Evolutionary conservation across 2,113 vertebrate genomes (phyloP), one percentile per base, ranked within the genome.

Genomic region (Cephalopterus ornatus): DNA sequence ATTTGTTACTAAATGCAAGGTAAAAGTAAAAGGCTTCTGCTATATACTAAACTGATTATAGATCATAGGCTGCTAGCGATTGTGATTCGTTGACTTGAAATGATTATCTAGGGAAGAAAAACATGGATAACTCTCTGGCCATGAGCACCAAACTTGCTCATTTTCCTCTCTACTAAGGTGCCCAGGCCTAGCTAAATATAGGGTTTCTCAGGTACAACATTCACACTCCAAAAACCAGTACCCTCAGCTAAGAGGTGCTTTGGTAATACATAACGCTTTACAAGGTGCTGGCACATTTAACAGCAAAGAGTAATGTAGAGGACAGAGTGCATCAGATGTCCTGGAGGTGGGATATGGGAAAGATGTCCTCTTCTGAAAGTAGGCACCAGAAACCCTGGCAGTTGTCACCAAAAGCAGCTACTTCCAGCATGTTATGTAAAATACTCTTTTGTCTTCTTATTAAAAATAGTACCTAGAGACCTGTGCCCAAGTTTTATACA

Each of bases 161-260:
- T 46, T 27, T 35, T 70, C 12, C 24, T 71, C 62, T 30, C 46
- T 33, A n/a, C 6, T 53, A 5, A 56, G 33, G 11, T 35, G 17
- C 11, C 28, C 11, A 35, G 33, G 11, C 8, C 49, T 20, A 55
- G 2, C 28, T 11, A 14, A 84, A 77, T 5, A 70, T 13, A 70
- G 13, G 46, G 90, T 49, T 89, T 89, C 74, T 49, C 12, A 89
- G 42, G 37, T 30, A 59, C 8, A 18, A 41, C 33, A 56, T 19
- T 49, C 27, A 47, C 1, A 0, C 2, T 6, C 27, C 3, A 0
- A 71, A 90, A 52, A 2, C 1, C 28, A 50, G 18, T 16, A 44
- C 9, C 3, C 41, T 61, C 44, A 47, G 26, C 20, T 75, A 39
- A 63, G 20, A 92, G 12, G 9, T 2, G 14, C 32, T 85, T 58